A percentile compares a stretch with the other conserved stretches of the same genome.
phyloP scores from a whole-genome alignment of 2,113 vertebrate species.

The Cyanistes caeruleus region DNA sequence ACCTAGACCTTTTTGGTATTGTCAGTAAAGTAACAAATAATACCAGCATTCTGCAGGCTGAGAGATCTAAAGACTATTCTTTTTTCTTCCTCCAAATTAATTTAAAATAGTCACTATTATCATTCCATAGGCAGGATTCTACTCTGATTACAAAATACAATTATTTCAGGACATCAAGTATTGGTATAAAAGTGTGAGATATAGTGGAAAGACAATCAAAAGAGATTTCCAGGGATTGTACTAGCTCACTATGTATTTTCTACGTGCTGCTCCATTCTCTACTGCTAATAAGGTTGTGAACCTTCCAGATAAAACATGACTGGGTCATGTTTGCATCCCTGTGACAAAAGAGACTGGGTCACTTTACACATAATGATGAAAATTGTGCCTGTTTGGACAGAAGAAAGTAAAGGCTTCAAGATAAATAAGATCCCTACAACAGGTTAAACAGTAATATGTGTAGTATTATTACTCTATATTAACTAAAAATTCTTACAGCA shows the following conservation, averaged over 20 bases:
- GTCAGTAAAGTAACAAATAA: background rate
- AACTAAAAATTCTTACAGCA: background rate
- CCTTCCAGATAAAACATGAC: background rate
- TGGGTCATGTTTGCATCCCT: background rate
- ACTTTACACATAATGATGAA: background rate
- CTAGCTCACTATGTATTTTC: background rate
- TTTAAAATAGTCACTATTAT: background rate
- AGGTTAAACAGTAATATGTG: background rate
- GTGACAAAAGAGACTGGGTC: background rate
- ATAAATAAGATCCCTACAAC: background rate
- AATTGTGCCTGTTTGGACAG: background rate
- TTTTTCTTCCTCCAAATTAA: background rate
- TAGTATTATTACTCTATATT: background rate
- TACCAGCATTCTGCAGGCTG: background rate
- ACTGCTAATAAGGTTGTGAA: background rate
- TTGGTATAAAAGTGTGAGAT: background rate
- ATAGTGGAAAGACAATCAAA: background rate
- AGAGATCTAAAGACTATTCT: fast-evolving
- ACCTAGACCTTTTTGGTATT: background rate
- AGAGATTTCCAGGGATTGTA: background rate
- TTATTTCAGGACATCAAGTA: background rate
- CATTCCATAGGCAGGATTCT: background rate
- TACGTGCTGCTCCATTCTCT: background rate
- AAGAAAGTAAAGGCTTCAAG: background rate
- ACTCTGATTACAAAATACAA: background rate